Percentiles rank a stretch among this genome's conserved stretches.
These are phyloP conservation scores for Dinoponera quadriceps DNA, from an alignment of 1,140 invertebrate species.

Conservation along the genomic window DNA sequence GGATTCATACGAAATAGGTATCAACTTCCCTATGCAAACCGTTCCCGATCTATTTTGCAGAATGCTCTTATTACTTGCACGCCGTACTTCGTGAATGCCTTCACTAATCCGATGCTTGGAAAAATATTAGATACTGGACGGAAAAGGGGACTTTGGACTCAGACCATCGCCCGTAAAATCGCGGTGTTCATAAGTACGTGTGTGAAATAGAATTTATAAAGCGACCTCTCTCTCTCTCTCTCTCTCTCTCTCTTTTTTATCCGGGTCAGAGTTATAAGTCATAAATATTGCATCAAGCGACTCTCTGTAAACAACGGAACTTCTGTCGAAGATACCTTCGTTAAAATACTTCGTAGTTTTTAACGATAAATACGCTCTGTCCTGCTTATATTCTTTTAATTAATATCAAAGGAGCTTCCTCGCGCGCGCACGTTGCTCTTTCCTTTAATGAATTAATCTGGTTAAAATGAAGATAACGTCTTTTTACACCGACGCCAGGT, in stretches of 20 bases:
- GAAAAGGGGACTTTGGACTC: constrained; percentile 87
- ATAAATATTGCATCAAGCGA: neutral
- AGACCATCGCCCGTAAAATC: constrained; percentile 89
- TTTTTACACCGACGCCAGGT: neutral
- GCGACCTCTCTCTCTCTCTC: too few relatives aligned
- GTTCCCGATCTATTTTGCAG: constrained; percentile 77
- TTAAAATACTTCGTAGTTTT: neutral
- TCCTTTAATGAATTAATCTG: constrained; percentile 10
- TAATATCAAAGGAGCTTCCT: neutral
- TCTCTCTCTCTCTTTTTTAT: neutral
- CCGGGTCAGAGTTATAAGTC: neutral
- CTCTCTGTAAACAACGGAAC: neutral
- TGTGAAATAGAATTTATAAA: constrained; percentile 39
- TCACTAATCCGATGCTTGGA: constrained; percentile 88
- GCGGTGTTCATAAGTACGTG: constrained; percentile 88
- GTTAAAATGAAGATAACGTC: neutral
- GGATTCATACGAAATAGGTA: neutral
- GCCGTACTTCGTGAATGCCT: constrained; percentile 90
- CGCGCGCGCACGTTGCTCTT: neutral
- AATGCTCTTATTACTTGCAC: constrained; percentile 90
- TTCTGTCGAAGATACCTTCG: neutral
- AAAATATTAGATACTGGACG: constrained; percentile 89
- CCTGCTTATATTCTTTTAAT: neutral
- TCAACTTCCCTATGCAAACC: neutral
- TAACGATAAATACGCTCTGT: neutral